These are phyloP conservation scores for Hypsopygia costalis DNA, from an alignment of 2,888 invertebrate genomes.

Conservation along the genomic window DNA sequence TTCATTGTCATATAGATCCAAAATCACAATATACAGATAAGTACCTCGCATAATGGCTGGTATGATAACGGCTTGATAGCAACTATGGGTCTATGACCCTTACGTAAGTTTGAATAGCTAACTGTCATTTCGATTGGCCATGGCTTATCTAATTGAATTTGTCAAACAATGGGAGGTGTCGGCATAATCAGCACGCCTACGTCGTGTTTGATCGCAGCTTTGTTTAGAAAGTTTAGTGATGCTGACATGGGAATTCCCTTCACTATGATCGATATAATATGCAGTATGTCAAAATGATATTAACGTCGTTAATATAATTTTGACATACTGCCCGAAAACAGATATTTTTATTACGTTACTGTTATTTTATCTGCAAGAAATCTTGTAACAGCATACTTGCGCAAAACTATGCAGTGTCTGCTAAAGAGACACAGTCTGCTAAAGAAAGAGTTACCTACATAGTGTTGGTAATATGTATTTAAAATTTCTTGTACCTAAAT, in stretches of 20 bases:
- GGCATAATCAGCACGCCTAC: slow-evolving; percentile 10
- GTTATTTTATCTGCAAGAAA: too few species aligned
- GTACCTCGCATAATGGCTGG: too few species aligned
- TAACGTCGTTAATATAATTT: too few species aligned
- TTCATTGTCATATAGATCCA: too few species aligned
- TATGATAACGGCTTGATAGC: not conserved
- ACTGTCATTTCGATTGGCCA: slow-evolving; percentile 8
- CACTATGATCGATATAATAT: not conserved
- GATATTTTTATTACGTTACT: too few species aligned
- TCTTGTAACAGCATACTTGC: too few species aligned
- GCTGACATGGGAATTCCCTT: slow-evolving; percentile 7
- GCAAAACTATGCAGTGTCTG: too few species aligned
- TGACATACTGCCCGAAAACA: too few species aligned
- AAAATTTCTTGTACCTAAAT: too few species aligned
- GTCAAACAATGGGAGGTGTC: slow-evolving; percentile 12
- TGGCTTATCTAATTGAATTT: slow-evolving; percentile 9
- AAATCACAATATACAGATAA: not conserved
- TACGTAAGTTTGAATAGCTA: not conserved
- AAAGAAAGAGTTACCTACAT: too few species aligned
- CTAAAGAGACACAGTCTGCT: too few species aligned
- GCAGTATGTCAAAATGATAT: not conserved
- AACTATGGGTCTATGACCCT: slow-evolving; percentile 6
- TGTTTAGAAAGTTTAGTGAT: slow-evolving; percentile 3
- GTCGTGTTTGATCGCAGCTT: slow-evolving; percentile 5
- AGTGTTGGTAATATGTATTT: too few species aligned